Evolutionary conservation across 2,113 vertebrate genomes (phyloP), one percentile per base, ranked within the genome.

Genomic region (Galbula dea): DNA sequence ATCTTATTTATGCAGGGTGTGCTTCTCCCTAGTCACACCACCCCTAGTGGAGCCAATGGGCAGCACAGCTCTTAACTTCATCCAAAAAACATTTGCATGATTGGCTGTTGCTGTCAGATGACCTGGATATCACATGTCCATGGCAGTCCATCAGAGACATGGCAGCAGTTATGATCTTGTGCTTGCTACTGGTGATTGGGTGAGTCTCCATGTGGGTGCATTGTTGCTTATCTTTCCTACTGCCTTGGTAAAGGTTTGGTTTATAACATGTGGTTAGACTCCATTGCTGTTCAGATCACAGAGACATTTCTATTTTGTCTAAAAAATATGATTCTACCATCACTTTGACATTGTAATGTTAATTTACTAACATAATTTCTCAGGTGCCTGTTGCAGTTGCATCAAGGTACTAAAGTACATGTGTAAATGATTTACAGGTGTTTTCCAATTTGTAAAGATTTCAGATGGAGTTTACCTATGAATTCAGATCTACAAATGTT

Each of bases 191-290:
- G 0, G 55, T 12, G 19, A 19, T 11, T 81, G 39, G 7, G 19
- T 18, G 9, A 67, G 13, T 75, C 0, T 0, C 17, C 6, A 14
- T 62, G 34, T 23, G 23, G 11, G 10, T 2, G 1, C 59, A 4
- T 49, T 76, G 12, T 18, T 87, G 41, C 14, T 66, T 9, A 49
- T 79, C 7, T 29, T 88, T 34, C 26, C 26, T 61, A 17, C 9
- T 51, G 5, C 13, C 83, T 61, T 36, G 46, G 5, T 36, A 85
- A 71, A 85, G 2, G 24, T 88, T 78, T 1, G 0, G 54, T 78
- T 67, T 71, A 21, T 45, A 62, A 49, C 1, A 0, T 5, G 10
- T 39, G 52, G 27, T 58, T 24, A 82, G 46, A 75, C 9, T 49
- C 32, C 27, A 20, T 27, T 36, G 30, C 32, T 51, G 2, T 46